Conservation (phyloP, 1,140 invertebrate genomes). For the Idris sp. region DNA sequence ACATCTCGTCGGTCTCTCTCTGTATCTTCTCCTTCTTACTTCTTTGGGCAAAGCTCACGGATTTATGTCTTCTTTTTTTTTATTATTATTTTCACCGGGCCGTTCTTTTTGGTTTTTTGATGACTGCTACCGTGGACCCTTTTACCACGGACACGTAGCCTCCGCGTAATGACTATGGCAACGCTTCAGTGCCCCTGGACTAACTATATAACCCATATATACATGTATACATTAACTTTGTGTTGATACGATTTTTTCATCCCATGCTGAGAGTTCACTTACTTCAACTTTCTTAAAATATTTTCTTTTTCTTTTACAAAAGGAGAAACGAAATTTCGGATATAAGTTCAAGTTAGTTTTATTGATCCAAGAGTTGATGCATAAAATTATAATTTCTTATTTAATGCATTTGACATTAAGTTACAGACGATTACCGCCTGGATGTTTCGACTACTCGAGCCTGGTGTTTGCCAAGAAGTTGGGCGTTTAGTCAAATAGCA, state of each 20-base stretch:
- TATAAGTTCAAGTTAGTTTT: too few relatives aligned
- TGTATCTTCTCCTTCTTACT: conserved; percentile 41
- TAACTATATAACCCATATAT: conserved; percentile 64
- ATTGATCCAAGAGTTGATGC: too few relatives aligned
- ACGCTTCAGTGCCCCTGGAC: conserved; percentile 62
- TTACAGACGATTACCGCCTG: conserved; percentile 51
- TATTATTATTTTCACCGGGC: conserved; percentile 14
- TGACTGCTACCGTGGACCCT: conserved; percentile 62
- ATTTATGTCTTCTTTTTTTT: conserved; percentile 53
- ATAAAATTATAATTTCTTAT: conserved; percentile 34
- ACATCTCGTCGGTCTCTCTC: conserved; percentile 44
- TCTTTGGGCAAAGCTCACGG: conserved; percentile 44
- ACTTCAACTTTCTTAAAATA: too few relatives aligned
- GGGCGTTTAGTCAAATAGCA: conserved; percentile 74
- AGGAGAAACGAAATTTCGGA: too few relatives aligned
- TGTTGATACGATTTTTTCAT: conserved; percentile 47
- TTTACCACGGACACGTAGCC: conserved; percentile 65
- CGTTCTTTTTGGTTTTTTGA: conserved; percentile 60
- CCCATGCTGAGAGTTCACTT: conserved; percentile 22
- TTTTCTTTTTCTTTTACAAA: too few relatives aligned
- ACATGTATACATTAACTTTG: conserved; percentile 55
- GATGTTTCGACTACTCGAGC: conserved; percentile 55
- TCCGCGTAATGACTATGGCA: conserved; percentile 63
- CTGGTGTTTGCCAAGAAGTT: conserved; percentile 61
- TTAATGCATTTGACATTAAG: conserved; percentile 37